Percentiles rank a stretch among this genome's conserved stretches.
phyloP scores from a whole-genome alignment of 2,888 invertebrate genomes.

The Metacarcinus magister region DNA sequence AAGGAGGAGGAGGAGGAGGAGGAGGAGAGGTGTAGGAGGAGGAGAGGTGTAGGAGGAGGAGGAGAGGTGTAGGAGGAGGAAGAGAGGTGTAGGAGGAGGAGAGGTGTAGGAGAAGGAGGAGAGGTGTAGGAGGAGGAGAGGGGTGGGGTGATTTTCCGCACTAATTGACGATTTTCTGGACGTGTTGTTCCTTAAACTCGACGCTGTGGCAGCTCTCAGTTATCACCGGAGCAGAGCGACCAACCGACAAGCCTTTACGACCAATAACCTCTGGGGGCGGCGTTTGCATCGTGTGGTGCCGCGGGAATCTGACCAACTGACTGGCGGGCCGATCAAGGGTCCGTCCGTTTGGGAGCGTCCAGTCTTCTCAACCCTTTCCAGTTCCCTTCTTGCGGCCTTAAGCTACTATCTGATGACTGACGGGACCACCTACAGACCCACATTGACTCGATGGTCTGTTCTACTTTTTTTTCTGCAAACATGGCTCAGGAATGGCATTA shows the following conservation, averaged over 20 bases:
- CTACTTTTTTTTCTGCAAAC: not conserved
- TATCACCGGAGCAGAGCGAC: not conserved
- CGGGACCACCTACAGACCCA: not conserved
- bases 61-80: not conserved
- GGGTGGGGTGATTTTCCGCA: conserved; percentile 4
- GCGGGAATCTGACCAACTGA: conserved; percentile 54
- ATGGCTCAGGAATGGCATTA: not conserved
- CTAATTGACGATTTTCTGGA: conserved; percentile 54
- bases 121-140: not conserved
- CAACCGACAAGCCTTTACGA: conserved; percentile 57
- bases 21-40: not conserved
- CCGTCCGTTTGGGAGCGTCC: not conserved
- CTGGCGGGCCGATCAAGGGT: not conserved
- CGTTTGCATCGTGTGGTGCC: conserved; percentile 50
- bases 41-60: not conserved
- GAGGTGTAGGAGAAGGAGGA: not conserved
- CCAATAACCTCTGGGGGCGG: conserved; percentile 39
- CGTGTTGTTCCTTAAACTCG: conserved; percentile 11
- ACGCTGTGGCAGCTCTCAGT: not conserved
- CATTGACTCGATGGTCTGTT: not conserved
- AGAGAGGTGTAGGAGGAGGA: not conserved
- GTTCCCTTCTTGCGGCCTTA: not conserved
- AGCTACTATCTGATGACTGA: not conserved
- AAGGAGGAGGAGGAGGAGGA: not conserved
- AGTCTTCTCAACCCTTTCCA: not conserved